Base-by-base conservation (phyloP, 2,888 invertebrate genomes). In the Nephrotoma appendiculata region DNA sequence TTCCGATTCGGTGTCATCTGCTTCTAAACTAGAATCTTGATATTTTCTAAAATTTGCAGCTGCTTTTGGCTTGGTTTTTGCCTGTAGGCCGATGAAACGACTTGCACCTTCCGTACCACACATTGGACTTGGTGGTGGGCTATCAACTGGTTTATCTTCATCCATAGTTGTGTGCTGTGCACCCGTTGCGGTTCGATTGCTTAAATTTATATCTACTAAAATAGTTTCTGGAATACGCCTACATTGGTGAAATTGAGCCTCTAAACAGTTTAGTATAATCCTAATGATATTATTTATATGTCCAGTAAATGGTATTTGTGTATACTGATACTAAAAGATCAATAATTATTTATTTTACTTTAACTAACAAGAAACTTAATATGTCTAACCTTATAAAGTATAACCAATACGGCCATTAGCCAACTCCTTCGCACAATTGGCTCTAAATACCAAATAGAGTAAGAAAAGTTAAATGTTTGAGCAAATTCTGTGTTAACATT, bases 201-300 rank as follows among this genome's bases (percentile, higher is more conserved):
- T 12, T 9, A 71, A 71, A 71, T 71, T 71, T 9, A 94, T 95
- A 90, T 96, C 95, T 92, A 96, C 94, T 85, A 96, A 93, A 88
- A 97, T 95, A 3, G 95, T 94, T 7, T 96, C 95, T 85, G 97
- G 96, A 87, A 97, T 95, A 88, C 96, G 94, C 90, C 95, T 95
- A 92, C 99, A 99, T 88, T 95, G 95, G 92, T 99, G 99, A 90
- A 97, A 96, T 91, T 98, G 98, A 6, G 96, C 95, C 90, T 98
- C 97, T 88, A 99, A 92, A 0, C 98, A 98, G 91, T 98, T 98
- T 87, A 99, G 93, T 15, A 98, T 96, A 89, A 99, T 96, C 88
- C 96, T 94, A 86, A 99, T 95, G 88, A 98, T 93, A 0, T 96
- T 94, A 90, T 96, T 96, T 86, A 97, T 93, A 89, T 96, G 95